Evolutionary conservation across 1,140 invertebrate species (phyloP).

Genomic region (Drosophila yakuba): DNA sequence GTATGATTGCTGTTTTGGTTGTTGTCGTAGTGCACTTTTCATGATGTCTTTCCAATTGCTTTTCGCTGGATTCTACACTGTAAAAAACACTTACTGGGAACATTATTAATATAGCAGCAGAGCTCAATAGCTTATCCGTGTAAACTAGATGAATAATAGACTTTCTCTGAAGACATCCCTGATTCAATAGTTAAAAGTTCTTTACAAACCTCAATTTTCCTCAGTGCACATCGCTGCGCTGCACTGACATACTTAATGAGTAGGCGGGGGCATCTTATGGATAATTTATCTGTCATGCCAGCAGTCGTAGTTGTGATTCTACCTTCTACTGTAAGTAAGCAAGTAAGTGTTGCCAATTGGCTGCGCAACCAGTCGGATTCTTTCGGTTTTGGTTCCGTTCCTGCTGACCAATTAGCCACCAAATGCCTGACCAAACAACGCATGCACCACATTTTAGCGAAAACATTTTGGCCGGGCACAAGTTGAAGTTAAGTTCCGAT

Average conservation of each 20-base stretch:
- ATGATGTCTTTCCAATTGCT: slow-evolving; percentile 42
- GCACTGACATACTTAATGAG: slow-evolving; percentile 68
- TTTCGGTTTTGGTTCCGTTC: slow-evolving; percentile 43
- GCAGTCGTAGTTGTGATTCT: slow-evolving; percentile 10
- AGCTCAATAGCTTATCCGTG: too few relatives aligned
- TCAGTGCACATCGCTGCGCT: slow-evolving; percentile 10
- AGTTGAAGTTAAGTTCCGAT: slow-evolving; percentile 72
- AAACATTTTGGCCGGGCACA: slow-evolving; percentile 23
- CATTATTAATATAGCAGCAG: too few relatives aligned
- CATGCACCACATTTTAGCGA: slow-evolving; percentile 41
- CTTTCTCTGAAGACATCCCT: too few relatives aligned
- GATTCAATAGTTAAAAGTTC: not conserved
- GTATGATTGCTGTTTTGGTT: slow-evolving; percentile 25
- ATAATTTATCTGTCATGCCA: slow-evolving; percentile 59
- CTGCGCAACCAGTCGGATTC: slow-evolving; percentile 29
- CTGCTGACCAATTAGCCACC: slow-evolving; percentile 39
- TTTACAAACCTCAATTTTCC: not conserved
- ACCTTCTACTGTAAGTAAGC: slow-evolving; percentile 3
- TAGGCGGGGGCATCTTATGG: slow-evolving; percentile 58
- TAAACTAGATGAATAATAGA: too few relatives aligned
- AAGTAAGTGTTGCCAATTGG: slow-evolving; percentile 16
- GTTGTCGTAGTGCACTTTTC: slow-evolving; percentile 20
- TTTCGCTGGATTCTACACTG: slow-evolving; percentile 8
- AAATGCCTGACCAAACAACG: slow-evolving; percentile 34
- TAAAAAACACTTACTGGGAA: not conserved